phyloP scores from a whole-genome alignment of 2,113 vertebrate species.

The human region GRCh38 chr4:21577501-21578000 shows the following conservation, averaged over 20 bases:
- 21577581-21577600: too few relatives aligned
- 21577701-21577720: fast-evolving
- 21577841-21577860: not conserved
- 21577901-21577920: not conserved
- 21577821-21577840: not conserved
- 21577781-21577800: not conserved
- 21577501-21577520: too few relatives aligned
- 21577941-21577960: not conserved
- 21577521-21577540: too few relatives aligned
- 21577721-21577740: not conserved
- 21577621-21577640: too few relatives aligned
- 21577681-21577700: not conserved
- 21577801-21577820: not conserved
- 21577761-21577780: not conserved
- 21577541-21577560: too few relatives aligned
- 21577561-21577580: too few relatives aligned
- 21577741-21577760: not conserved
- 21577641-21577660: not conserved
- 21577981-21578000: not conserved
- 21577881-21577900: not conserved
- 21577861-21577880: too few relatives aligned
- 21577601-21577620: too few relatives aligned
- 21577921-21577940: not conserved
- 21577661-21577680: not conserved
- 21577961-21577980: not conserved